Percentiles rank a stretch among this genome's conserved stretches.
Conservation (phyloP, 1,140 invertebrate genomes). For the Leptopilina boulardi region DNA sequence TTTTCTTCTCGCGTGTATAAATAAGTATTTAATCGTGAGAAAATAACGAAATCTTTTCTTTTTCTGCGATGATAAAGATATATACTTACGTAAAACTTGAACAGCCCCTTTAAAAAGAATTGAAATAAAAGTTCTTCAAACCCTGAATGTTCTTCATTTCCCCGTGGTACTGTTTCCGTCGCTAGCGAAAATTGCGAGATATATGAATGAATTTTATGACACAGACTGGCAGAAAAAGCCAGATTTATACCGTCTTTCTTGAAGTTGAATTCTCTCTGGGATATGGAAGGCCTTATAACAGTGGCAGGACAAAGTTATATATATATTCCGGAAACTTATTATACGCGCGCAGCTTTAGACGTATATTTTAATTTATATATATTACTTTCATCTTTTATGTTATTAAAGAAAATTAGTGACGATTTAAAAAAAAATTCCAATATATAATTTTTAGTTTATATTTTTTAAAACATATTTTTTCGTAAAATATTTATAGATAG, state of each 20-base stretch:
- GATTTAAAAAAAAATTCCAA: too few relatives aligned
- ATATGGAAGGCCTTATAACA: neutral
- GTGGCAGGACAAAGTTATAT: neutral
- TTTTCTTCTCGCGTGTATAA: too few relatives aligned
- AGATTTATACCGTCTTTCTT: neutral
- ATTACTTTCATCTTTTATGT: too few relatives aligned
- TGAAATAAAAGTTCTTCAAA: slow-evolving; percentile 23
- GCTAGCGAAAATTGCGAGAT: slow-evolving; percentile 12
- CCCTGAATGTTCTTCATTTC: slow-evolving; percentile 22
- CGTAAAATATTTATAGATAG: too few relatives aligned
- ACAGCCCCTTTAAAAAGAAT: slow-evolving; percentile 4
- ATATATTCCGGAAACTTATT: neutral
- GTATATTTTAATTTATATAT: too few relatives aligned
- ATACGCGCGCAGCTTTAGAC: too few relatives aligned
- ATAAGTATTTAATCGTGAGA: too few relatives aligned
- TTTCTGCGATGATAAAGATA: too few relatives aligned
- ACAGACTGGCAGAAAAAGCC: neutral
- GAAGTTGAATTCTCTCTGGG: neutral
- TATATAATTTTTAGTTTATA: too few relatives aligned
- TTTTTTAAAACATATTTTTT: too few relatives aligned
- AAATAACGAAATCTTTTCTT: too few relatives aligned
- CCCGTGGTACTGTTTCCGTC: slow-evolving; percentile 5
- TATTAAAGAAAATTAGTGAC: too few relatives aligned
- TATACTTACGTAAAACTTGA: neutral
- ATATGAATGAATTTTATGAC: slow-evolving; percentile 26